Evolutionary conservation across 1,140 invertebrate genomes (phyloP).

Genomic region (Eufriesea mexicana): DNA sequence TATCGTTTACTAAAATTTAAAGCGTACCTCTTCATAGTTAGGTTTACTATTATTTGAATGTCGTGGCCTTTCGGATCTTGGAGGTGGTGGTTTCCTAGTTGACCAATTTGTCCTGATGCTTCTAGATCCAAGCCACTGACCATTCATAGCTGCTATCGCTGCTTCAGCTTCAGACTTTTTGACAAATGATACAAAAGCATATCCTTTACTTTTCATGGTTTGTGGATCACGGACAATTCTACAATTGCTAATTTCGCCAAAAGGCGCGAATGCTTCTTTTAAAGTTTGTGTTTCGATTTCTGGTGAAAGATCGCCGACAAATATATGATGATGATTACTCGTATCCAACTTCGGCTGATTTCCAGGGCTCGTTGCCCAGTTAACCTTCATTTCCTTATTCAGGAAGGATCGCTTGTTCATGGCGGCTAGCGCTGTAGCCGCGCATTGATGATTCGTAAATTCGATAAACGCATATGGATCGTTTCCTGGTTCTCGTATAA

Average conservation of each 20-base stretch:
- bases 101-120: conserved; percentile 99
- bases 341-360: conserved; percentile 99
- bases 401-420: conserved; percentile 98
- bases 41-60: conserved; percentile 80
- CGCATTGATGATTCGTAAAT: conserved; percentile 96
- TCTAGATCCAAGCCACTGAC: conserved; percentile 98
- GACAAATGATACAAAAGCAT: conserved; percentile 99
- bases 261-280: conserved; percentile 97
- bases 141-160: conserved; percentile 99
- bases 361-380: conserved; percentile 98
- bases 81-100: conserved; percentile 95
- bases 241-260: conserved; percentile 99
- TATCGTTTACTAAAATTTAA: not conserved
- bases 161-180: conserved; percentile 99
- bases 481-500: conserved; percentile 97
- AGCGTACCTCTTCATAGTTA: conserved; percentile 80
- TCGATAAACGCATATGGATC: conserved; percentile 99
- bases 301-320: conserved; percentile 99
- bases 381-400: conserved; percentile 99
- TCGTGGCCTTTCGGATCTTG: conserved; percentile 82
- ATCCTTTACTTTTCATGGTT: conserved; percentile 99
- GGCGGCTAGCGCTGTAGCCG: conserved; percentile 95
- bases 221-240: conserved; percentile 99
- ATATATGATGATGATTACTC: conserved; percentile 99
- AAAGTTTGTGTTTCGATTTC: conserved; percentile 99